Evolutionary conservation across 2,113 vertebrate genomes (phyloP), one percentile per base, ranked within the genome.

Genomic region (Origma solitaria): DNA sequence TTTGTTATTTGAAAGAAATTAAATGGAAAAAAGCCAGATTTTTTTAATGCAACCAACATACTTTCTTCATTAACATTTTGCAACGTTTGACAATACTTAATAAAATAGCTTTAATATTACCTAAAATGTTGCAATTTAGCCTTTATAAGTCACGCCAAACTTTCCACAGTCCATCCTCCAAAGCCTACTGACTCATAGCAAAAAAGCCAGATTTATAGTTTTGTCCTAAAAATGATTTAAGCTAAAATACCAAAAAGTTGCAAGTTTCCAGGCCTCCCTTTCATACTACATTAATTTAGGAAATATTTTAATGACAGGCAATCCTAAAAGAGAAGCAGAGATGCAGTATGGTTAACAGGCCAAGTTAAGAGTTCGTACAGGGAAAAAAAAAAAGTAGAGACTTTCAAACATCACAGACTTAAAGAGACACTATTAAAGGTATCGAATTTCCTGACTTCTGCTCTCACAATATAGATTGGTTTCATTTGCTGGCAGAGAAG

Each of bases 261-360:
- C 71, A 76, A 93, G 54, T 92, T 92, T 94, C 87, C 94, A 90
- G 85, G 31, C 82, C 87, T 88, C 84, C 58, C 87, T 93, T 94
- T 82, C 85, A 83, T 93, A 86, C 58, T 94, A 86, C 71, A 92
- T 90, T 95, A 79, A 93, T 93, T 95, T 96, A 90, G 68, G 87
- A 95, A 96, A 97, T 90, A 95, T 94, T 95, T 96, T 96, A 83
- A 97, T 90, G 94, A 94, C 92, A 95, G 87, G 79, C 90, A 75
- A 88, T 51, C 47, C 88, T 96, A 81, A 91, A 95, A 96, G 85
- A 93, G 51, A 94, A 94, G 92, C 75, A 95, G 87, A 96, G 82
- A 90, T 92, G 53, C 71, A n/a, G 78, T 47, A 54, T 35, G 56
- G 62, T 57, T 61, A 86, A 73, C 54, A 86, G 82, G 79, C 82